A percentile compares a stretch with the other conserved stretches of the same genome.
These are phyloP conservation scores for Petrocephalus sullivani DNA, from an alignment of 2,797 vertebrate genomes.

Conservation along the genomic window DNA sequence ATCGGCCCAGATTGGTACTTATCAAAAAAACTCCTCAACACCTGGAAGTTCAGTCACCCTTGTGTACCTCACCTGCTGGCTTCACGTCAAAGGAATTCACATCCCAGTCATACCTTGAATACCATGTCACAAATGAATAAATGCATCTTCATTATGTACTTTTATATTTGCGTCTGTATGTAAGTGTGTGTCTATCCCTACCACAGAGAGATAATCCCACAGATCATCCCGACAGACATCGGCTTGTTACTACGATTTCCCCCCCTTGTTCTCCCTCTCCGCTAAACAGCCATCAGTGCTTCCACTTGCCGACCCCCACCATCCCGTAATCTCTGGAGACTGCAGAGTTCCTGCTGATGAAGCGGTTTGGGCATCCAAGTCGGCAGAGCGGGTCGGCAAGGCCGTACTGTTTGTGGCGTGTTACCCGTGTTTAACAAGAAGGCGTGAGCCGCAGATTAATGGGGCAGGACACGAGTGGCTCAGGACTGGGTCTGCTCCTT, in stretches of 20 bases:
- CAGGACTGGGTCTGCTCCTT: background rate
- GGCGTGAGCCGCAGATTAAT: background rate
- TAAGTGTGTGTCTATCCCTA: background rate
- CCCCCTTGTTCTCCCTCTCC: background rate
- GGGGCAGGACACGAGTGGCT: background rate
- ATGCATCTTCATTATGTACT: background rate
- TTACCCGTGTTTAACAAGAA: background rate
- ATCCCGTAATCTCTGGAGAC: background rate
- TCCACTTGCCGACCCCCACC: background rate
- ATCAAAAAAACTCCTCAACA: no score
- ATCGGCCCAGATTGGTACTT: background rate
- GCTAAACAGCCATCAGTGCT: background rate
- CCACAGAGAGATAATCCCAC: background rate
- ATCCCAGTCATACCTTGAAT: no score
- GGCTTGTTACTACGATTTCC: background rate
- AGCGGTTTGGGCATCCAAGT: background rate
- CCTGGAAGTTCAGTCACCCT: no score
- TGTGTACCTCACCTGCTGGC: no score
- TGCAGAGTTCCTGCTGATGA: background rate
- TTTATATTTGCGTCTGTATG: background rate
- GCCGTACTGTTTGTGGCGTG: background rate
- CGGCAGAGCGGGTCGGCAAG: background rate
- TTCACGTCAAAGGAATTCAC: no score
- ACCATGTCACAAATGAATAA: no score
- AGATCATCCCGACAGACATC: background rate